Conservation (phyloP, 2,797 vertebrate genomes). For the Vultur gryphus region DNA sequence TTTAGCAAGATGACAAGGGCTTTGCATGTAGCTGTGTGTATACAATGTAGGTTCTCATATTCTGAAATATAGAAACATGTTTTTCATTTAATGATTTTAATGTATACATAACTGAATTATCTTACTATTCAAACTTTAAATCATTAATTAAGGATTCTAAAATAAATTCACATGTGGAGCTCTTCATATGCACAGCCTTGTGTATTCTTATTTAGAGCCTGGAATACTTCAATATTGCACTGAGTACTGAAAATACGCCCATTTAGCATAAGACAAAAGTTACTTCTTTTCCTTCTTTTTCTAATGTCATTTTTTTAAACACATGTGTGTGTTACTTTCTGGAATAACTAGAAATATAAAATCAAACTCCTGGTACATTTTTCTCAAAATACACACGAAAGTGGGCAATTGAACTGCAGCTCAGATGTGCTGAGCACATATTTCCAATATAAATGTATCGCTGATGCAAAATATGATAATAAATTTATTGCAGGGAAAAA, state of each 20-base stretch:
- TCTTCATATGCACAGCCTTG: not conserved
- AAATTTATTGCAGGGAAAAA: not conserved
- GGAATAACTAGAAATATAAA: not conserved
- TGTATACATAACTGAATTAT: not conserved
- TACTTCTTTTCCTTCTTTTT: not conserved
- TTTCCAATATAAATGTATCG: not conserved
- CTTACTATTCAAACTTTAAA: not conserved
- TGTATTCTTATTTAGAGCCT: not conserved
- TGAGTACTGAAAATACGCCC: not conserved
- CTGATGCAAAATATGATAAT: not conserved
- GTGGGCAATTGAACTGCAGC: not conserved
- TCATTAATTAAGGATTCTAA: not conserved
- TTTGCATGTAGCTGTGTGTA: not conserved
- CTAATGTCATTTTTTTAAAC: not conserved
- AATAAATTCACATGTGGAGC: not conserved
- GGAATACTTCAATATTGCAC: not conserved
- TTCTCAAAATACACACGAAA: not conserved
- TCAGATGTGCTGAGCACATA: not conserved
- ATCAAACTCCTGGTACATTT: not conserved
- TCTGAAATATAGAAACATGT: not conserved
- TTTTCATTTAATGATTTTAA: not conserved
- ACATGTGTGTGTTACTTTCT: not conserved
- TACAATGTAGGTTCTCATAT: not conserved
- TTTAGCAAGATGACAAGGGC: not conserved
- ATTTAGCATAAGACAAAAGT: not conserved